Evolutionary conservation across 2,888 invertebrate genomes (phyloP).

Genomic region (Anthophora plumipes): DNA sequence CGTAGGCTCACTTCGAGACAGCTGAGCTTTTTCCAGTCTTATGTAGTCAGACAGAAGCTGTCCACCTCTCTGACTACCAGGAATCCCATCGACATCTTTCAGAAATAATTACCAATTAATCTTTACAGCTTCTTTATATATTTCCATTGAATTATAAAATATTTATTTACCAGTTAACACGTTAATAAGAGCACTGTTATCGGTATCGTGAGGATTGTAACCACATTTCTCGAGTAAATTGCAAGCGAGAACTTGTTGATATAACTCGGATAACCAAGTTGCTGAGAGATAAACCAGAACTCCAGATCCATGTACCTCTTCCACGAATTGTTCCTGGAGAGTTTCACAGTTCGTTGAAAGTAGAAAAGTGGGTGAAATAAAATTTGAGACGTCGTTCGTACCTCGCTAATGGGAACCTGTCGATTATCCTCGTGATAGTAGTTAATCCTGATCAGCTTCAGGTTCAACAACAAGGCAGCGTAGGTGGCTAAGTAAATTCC

Average conservation of each 20-base stretch:
- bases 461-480: conserved; percentile 92
- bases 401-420: conserved; percentile 85
- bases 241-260: conserved; percentile 92
- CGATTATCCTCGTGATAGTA: conserved; percentile 88
- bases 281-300: conserved; percentile 96
- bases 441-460: conserved; percentile 91
- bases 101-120: not conserved
- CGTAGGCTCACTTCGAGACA: conserved; percentile 88
- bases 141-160: not conserved
- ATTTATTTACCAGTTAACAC: conserved; percentile 88
- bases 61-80: conserved; percentile 87
- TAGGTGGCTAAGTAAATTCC: conserved; percentile 97
- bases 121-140: too few relatives aligned
- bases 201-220: conserved; percentile 86
- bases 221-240: conserved; percentile 90
- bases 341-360: not conserved
- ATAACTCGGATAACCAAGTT: conserved; percentile 96
- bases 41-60: conserved; percentile 96
- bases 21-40: conserved; percentile 91
- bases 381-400: conserved; percentile 65
- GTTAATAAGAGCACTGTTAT: conserved; percentile 89
- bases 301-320: conserved; percentile 96
- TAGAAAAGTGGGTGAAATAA: not conserved
- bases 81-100: conserved; percentile 93
- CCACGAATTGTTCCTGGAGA: conserved; percentile 93